A percentile compares a stretch with the other conserved stretches of the same genome.
Conservation (phyloP, 2,888 invertebrate genomes). For the Drosophila maculinotata region DNA sequence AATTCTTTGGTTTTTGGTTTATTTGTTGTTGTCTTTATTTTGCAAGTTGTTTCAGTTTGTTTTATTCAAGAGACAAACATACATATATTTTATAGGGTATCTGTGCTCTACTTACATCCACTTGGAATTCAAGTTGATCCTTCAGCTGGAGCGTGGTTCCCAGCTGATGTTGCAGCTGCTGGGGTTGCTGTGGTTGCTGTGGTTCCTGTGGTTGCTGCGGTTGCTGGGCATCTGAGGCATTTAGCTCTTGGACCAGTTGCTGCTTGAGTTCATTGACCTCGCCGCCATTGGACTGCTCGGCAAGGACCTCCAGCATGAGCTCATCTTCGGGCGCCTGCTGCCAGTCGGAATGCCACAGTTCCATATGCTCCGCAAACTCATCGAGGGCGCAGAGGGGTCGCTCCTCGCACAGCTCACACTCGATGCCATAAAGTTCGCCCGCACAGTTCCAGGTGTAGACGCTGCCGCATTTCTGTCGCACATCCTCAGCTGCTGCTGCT, state of each 20-base stretch:
- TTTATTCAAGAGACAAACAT: too few species aligned
- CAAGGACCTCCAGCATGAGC: constrained; percentile 71
- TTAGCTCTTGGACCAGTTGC: constrained; percentile 62
- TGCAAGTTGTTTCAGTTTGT: too few species aligned
- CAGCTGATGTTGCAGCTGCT: too few species aligned
- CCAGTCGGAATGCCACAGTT: constrained; percentile 79
- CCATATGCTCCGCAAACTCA: constrained; percentile 81
- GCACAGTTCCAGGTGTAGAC: constrained; percentile 81
- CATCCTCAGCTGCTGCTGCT: constrained; percentile 27
- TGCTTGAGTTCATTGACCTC: constrained; percentile 69
- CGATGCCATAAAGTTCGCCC: constrained; percentile 76
- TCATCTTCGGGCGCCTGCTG: constrained; percentile 62
- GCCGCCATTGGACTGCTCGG: constrained; percentile 57
- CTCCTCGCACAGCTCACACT: constrained; percentile 80
- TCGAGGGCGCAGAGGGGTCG: constrained; percentile 73
- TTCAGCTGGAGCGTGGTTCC: constrained; percentile 1
- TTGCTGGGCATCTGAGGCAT: constrained; percentile 39
- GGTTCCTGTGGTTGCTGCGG: not conserved
- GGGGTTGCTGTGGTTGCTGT: not conserved
- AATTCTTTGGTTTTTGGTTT: too few species aligned
- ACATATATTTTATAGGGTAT: not conserved
- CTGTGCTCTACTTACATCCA: constrained; percentile 27
- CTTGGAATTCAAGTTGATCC: constrained; percentile 15
- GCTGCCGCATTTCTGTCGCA: constrained; percentile 71
- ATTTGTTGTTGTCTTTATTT: too few species aligned